Evolutionary conservation across 2,113 vertebrate genomes (phyloP), one percentile per base, ranked within the genome.

Genomic region (Ptilonorhynchus violaceus): DNA sequence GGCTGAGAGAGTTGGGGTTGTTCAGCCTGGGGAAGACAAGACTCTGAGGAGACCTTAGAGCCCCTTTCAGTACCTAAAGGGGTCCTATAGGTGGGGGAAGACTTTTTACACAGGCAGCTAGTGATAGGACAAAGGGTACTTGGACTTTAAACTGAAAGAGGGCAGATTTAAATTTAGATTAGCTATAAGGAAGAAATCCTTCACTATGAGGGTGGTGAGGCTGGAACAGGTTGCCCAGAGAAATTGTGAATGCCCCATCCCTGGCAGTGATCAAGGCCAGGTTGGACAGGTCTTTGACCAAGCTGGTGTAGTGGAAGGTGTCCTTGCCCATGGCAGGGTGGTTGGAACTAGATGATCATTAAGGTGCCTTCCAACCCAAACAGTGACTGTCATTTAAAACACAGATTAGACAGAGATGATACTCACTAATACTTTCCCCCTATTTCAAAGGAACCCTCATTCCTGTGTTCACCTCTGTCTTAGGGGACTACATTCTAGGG

Each of bases 261-360:
- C 16, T 76, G 21, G 17, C 41, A 35, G 30, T 62, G n/a, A 19
- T 69, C 41, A 62, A 69, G 47, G 62, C 21, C 10, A 49, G 25
- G 30, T 0, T 74, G 52, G 28, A 30, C 9, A 50, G 28, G 9
- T 47, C 55, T 49, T n/a, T 62, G 24, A 76, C 21, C 17, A 35
- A 15, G 30, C 62, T 68, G 30, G 20, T 41, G 7, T 7, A 47
- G 13, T 47, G 11, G 46, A 47, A 83, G 9, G 2, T 30, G n/a
- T 7, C 11, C 47, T 10, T 46, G 41, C 10, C 30, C 12, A 7
- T 31, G 0, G 0, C n/a, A 53, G 41, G 7, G n/a, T 4, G 14
- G 2, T 35, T 23, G 25, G 17, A 69, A 62, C 17, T 27, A 55
- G 19, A n/a, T 39, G n/a, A 39, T 21, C 13, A 21, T 60, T 46